Conservation (phyloP, 2,888 invertebrate genomes). For the Drosophila fulvimacula region DNA sequence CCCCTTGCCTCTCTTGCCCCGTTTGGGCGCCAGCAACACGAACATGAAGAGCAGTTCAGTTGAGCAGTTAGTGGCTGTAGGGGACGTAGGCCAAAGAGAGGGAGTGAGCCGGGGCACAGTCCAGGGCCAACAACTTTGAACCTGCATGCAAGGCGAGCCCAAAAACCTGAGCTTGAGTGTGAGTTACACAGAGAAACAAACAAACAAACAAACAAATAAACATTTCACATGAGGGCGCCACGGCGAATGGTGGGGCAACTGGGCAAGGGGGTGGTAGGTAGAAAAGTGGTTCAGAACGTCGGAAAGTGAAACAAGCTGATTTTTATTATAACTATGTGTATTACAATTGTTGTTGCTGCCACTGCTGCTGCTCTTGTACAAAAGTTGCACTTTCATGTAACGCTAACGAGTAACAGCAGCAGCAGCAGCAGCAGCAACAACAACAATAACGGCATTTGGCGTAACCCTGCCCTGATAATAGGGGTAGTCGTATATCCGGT, state of each 20-base stretch:
- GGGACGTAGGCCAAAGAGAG: slow-evolving; percentile 13
- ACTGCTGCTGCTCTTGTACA: slow-evolving; percentile 51
- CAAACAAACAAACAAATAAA: slow-evolving; percentile 50
- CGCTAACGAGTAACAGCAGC: slow-evolving; percentile 63
- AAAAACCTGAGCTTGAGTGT: slow-evolving; percentile 38
- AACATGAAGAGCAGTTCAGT: slow-evolving; percentile 50
- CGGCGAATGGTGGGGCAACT: slow-evolving; percentile 1
- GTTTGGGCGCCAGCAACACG: slow-evolving; percentile 54
- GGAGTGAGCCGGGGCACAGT: slow-evolving; percentile 3
- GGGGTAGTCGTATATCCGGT: slow-evolving; percentile 71
- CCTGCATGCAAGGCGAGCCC: slow-evolving; percentile 64
- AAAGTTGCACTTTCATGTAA: slow-evolving; percentile 79
- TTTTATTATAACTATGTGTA: slow-evolving; percentile 73
- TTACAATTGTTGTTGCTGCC: slow-evolving; percentile 58
- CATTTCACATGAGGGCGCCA: slow-evolving; percentile 34
- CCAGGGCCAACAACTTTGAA: slow-evolving; percentile 66
- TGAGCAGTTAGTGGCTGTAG: slow-evolving; percentile 43
- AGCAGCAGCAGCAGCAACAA: slow-evolving; percentile 22
- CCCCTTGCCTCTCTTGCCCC: slow-evolving; percentile 3
- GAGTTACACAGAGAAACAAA: slow-evolving; percentile 54
- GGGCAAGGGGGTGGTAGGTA: neutral
- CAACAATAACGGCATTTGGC: slow-evolving; percentile 19
- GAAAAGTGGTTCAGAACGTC: slow-evolving; percentile 20
- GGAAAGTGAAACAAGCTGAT: slow-evolving; percentile 70
- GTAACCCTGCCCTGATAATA: slow-evolving; percentile 57